Percentiles rank a stretch among this genome's conserved stretches.
Conservation (phyloP, 2,113 vertebrate genomes). For the Acanthisitta chloris region DNA sequence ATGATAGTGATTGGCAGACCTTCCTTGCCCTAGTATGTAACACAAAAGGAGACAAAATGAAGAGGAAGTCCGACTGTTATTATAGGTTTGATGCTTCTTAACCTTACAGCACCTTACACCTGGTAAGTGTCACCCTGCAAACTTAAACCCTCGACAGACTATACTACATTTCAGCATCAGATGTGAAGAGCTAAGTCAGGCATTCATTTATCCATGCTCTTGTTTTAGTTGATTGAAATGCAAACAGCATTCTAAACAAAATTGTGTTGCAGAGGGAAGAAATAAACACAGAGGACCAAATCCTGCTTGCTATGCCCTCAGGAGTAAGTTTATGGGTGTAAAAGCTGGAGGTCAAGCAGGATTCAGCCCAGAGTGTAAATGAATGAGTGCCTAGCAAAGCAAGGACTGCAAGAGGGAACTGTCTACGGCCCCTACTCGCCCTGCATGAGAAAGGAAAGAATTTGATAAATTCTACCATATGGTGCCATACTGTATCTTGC, state of each 20-base stretch:
- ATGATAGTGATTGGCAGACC: constrained; percentile 87
- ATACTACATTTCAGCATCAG: neutral
- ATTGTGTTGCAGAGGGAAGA: neutral
- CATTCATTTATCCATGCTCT: neutral
- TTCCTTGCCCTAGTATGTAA: constrained; percentile 83
- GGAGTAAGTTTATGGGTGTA: neutral
- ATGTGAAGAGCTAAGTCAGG: neutral
- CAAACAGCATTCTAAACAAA: constrained; percentile 10
- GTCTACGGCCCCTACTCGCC: neutral
- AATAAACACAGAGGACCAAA: neutral
- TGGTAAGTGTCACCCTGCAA: constrained; percentile 68
- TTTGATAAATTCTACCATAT: constrained; percentile 69
- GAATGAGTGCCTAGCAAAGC: constrained; percentile 12
- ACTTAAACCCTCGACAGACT: constrained; percentile 4
- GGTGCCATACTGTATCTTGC: constrained; percentile 63
- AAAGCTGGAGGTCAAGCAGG: neutral
- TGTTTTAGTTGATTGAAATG: constrained; percentile 44
- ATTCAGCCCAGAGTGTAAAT: neutral
- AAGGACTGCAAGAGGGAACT: neutral
- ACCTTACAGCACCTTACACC: constrained; percentile 83
- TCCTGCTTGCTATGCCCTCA: neutral
- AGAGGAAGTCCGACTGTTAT: constrained; percentile 89
- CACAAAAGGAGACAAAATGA: constrained; percentile 89
- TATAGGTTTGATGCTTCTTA: constrained; percentile 83
- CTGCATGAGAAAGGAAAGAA: constrained; percentile 40